Conservation (phyloP, 2,888 invertebrate genomes). For the Oxytorus armatus region DNA sequence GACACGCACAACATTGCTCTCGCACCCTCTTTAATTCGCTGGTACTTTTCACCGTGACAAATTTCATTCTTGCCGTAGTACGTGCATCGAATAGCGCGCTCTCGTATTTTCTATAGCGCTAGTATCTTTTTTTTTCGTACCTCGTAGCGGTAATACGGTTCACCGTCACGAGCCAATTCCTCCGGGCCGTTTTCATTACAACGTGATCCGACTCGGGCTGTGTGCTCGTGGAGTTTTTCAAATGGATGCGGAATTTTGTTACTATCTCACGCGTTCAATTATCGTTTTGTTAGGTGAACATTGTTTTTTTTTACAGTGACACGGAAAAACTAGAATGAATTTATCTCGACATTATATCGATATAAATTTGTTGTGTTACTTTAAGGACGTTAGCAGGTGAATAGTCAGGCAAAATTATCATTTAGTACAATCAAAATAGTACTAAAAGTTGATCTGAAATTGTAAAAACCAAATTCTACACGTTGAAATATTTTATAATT, state of each 20-base stretch:
- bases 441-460: too few species aligned
- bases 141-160: constrained; percentile 26
- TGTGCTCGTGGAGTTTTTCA: constrained; percentile 16
- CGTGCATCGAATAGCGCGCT: constrained; percentile 76
- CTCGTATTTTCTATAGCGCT: constrained; percentile 26
- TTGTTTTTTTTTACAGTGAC: neutral
- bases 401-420: too few species aligned
- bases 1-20: constrained; percentile 51
- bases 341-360: neutral
- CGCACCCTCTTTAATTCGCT: constrained; percentile 74
- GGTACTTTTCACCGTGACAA: constrained; percentile 76
- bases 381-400: too few species aligned
- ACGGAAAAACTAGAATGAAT: neutral
- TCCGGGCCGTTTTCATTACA: constrained; percentile 38
- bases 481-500: too few species aligned
- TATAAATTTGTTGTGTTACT: too few species aligned
- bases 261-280: constrained; percentile 5
- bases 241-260: constrained; percentile 1
- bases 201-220: neutral
- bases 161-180: constrained; percentile 43
- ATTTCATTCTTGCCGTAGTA: constrained; percentile 77
- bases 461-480: too few species aligned
- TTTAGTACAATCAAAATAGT: too few species aligned
- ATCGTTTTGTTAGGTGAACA: constrained; percentile 4
- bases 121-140: constrained; percentile 5